Percentiles rank a stretch among this genome's conserved stretches.
These are phyloP conservation scores for Pseudolycoriella hygida DNA, from an alignment of 2,888 invertebrate species.

Conservation along the genomic window DNA sequence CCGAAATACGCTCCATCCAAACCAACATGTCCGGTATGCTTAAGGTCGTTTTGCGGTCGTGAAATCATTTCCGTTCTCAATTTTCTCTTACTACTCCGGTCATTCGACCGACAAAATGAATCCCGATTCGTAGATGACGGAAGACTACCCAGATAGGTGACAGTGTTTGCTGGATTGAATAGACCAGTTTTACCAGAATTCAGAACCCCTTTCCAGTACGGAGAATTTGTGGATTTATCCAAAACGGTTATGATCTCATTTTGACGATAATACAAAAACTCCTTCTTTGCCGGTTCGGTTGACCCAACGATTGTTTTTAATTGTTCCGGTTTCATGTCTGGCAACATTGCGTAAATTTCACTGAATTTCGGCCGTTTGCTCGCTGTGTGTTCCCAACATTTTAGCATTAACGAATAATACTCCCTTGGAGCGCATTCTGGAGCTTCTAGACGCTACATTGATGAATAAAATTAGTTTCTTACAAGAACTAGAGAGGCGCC, in stretches of 20 bases:
- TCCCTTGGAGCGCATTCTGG: slow-evolving; percentile 91
- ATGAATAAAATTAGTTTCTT: slow-evolving; percentile 6
- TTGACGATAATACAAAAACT: slow-evolving; percentile 64
- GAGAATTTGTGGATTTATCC: slow-evolving; percentile 54
- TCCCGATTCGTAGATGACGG: slow-evolving; percentile 31
- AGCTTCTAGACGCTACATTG: slow-evolving; percentile 59
- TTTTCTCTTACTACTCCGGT: slow-evolving; percentile 42
- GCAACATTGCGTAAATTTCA: slow-evolving; percentile 59
- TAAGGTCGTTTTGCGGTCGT: slow-evolving; percentile 88
- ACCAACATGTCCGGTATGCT: slow-evolving; percentile 91
- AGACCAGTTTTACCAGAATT: slow-evolving; percentile 82
- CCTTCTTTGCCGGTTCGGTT: slow-evolving; percentile 36
- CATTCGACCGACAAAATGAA: slow-evolving; percentile 39
- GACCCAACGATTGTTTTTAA: slow-evolving; percentile 56
- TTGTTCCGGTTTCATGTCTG: slow-evolving; percentile 80
- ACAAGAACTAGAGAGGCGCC: not conserved
- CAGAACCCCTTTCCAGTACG: slow-evolving; percentile 82
- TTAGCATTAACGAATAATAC: slow-evolving; percentile 80
- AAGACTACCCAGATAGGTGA: slow-evolving; percentile 57
- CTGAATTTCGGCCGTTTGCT: slow-evolving; percentile 75
- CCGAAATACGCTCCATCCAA: slow-evolving; percentile 95
- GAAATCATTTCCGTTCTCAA: slow-evolving; percentile 88
- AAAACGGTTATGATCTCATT: slow-evolving; percentile 88
- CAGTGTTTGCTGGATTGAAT: slow-evolving; percentile 79
- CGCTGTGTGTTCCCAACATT: slow-evolving; percentile 93